Base-by-base conservation (phyloP, 2,888 invertebrate species). In the Troides helena region DNA sequence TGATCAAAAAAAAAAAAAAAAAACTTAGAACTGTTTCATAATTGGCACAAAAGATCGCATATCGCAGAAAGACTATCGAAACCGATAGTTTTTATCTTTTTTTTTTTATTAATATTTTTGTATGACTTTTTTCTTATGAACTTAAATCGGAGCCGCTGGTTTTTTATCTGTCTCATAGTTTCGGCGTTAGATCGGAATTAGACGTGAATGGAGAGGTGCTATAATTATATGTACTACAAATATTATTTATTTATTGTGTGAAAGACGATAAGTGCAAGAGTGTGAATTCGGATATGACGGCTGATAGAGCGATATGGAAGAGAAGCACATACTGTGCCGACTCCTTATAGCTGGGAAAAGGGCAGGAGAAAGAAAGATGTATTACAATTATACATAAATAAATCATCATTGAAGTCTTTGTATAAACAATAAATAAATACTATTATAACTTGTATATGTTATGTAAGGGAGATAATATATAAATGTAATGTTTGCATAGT, bases 21-120 rank as follows among this genome's bases (percentile, higher is more conserved):
- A 85, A 82, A 77, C 79, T 76, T 75, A 81, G 84, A 82, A 82
- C 78, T 77, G 80, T 81, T 82, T 85, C 81, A 87, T 90, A 92
- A 91, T 91, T 91, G 90, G 89, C 91, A 92, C 89, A 92, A 91
- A 89, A 88, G 90, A 89, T 85, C 75, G 81, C 81, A 81, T 85
- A 88, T 86, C 85, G 84, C 84, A 85, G 81, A 88, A 88, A 87
- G 82, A 81, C 78, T 81, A 77, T 77, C 80, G 81, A 80, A 81
- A 85, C 84, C 84, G 80, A 80, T 79, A 78, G 78, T 81, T 80
- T 85, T 88, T 87, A 87, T 87, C 84, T 85, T 85, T 89, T 30
- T 30, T 87, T 89, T 80, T 74, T 85, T 85, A 87, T 87, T 87
- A 86, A 86, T 87, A 87, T 87, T 90, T 88, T 86, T 84, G 81